Conservation (phyloP, 2,888 invertebrate species). For the Drosophila phalerata region DNA sequence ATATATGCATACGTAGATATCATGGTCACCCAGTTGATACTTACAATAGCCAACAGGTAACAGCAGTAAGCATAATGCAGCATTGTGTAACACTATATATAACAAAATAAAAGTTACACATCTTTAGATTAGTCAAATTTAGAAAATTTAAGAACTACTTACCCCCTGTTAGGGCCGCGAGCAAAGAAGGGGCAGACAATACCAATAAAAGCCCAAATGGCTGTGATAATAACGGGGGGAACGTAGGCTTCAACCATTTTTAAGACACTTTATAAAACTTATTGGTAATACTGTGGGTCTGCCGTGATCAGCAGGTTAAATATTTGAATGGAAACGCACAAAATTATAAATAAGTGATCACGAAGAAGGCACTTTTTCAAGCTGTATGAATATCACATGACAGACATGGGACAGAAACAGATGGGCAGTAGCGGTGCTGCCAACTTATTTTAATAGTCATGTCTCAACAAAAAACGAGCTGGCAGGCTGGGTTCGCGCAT, state of each 20-base stretch:
- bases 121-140: background rate
- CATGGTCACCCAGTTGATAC: slow-evolving; percentile 52
- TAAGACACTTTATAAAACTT: slow-evolving; percentile 36
- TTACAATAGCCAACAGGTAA: slow-evolving; percentile 85
- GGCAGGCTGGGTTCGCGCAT: too few relatives aligned
- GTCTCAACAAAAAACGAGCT: too few relatives aligned
- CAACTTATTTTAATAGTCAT: too few relatives aligned
- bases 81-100: slow-evolving; percentile 81
- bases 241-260: slow-evolving; percentile 82
- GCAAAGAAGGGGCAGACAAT: slow-evolving; percentile 83
- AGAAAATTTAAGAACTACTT: slow-evolving; percentile 40
- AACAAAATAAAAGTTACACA: slow-evolving; percentile 12
- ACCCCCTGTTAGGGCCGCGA: slow-evolving; percentile 84
- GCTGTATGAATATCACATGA: slow-evolving; percentile 71
- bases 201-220: slow-evolving; percentile 83
- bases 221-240: slow-evolving; percentile 80
- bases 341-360: slow-evolving; percentile 59
- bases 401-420: slow-evolving; percentile 64
- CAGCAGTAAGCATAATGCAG: slow-evolving; percentile 84
- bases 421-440: too few relatives aligned
- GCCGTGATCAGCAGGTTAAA: slow-evolving; percentile 45
- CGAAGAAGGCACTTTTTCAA: slow-evolving; percentile 66
- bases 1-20: slow-evolving; percentile 2
- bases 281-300: slow-evolving; percentile 56
- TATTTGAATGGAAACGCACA: slow-evolving; percentile 28